Base-by-base conservation (phyloP, 2,113 vertebrate species). In the Heterotilapia buettikoferi region DNA sequence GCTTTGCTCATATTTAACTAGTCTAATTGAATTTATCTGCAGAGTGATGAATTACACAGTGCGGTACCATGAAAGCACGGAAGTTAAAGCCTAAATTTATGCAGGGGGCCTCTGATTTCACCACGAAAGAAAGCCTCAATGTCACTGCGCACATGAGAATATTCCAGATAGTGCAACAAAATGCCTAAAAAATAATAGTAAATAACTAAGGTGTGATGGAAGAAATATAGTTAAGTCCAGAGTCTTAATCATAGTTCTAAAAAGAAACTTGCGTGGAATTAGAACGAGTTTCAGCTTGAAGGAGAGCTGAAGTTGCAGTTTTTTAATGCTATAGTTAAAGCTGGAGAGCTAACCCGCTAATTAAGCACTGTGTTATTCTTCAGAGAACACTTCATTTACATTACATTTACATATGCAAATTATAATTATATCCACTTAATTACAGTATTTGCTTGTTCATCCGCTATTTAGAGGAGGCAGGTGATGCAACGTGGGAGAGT, bases 331-430 rank as follows among this genome's bases (percentile, higher is more conserved):
- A 73, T 45, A 45, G 68, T 73, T 73, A 29, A 73, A 73, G 40
- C 9, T 73, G 68, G 68, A 73, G 40, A 16, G 1, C 71, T 50
- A 50, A 76, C 43, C 43, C 16, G 3, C 84, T 92, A 88, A 92
- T 93, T 88, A 92, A 81, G 89, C 90, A 19, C 83, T 7, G 85
- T 73, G 86, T 80, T 82, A 63, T 82, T 89, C 91, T 92, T 89
- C 81, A 91, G 85, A 86, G 82, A 66, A 66, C 86, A 63, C 82
- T 90, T 90, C 4, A 94, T 94, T 93, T 90, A 90, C 91, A 91
- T 93, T 56, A 45, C 7, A 94, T 95, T 92, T 93, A 88, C 93
- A 95, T 92, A 94, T 92, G 90, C 79, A 85, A 63, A 93, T 92
- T 84, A 31, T 81, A 93, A 94, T 94, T 84, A 76, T 76, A 80